These are phyloP conservation scores for Galendromus occidentalis DNA, from an alignment of 1,140 invertebrate genomes.

Conservation along the genomic window DNA sequence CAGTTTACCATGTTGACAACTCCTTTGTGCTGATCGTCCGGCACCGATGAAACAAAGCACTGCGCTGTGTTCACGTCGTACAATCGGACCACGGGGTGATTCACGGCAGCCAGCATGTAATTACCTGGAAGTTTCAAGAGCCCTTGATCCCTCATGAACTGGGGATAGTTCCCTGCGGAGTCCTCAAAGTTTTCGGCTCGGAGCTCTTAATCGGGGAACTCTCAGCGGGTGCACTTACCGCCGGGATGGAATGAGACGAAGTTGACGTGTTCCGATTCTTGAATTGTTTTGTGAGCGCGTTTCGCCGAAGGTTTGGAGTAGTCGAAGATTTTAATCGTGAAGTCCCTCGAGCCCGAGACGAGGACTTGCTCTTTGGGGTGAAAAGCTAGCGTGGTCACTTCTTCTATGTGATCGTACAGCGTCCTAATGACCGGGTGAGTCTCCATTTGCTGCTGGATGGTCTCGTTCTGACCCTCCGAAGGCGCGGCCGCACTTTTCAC, in stretches of 20 bases:
- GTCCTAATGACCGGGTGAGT: slow-evolving; percentile 95
- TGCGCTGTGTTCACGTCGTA: slow-evolving; percentile 90
- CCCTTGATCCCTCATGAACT: too few relatives aligned
- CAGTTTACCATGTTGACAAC: slow-evolving; percentile 53
- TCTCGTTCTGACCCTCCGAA: slow-evolving; percentile 20
- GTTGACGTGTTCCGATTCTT: slow-evolving; percentile 73
- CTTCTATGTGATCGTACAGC: slow-evolving; percentile 92
- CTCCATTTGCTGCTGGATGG: slow-evolving; percentile 49
- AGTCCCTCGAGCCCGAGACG: slow-evolving; percentile 78
- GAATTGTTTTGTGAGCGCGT: slow-evolving; percentile 85
- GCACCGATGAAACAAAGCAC: slow-evolving; percentile 78
- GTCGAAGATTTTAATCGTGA: slow-evolving; percentile 87
- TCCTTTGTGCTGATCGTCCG: slow-evolving; percentile 70
- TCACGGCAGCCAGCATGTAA: slow-evolving; percentile 73
- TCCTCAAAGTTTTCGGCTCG: too few relatives aligned
- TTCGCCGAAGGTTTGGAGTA: slow-evolving; percentile 94
- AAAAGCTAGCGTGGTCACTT: slow-evolving; percentile 90
- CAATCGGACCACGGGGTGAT: slow-evolving; percentile 67
- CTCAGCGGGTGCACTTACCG: too few relatives aligned
- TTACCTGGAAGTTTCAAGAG: slow-evolving; percentile 55
- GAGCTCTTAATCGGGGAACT: too few relatives aligned
- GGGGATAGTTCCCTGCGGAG: too few relatives aligned
- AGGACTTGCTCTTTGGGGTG: slow-evolving; percentile 81
- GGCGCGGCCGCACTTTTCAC: slow-evolving; percentile 44
- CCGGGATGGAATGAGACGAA: slow-evolving; percentile 82